Evolutionary conservation across 2,113 vertebrate species (phyloP), one percentile per base, ranked within the genome.

Genomic region (Trematocara marginatum): DNA sequence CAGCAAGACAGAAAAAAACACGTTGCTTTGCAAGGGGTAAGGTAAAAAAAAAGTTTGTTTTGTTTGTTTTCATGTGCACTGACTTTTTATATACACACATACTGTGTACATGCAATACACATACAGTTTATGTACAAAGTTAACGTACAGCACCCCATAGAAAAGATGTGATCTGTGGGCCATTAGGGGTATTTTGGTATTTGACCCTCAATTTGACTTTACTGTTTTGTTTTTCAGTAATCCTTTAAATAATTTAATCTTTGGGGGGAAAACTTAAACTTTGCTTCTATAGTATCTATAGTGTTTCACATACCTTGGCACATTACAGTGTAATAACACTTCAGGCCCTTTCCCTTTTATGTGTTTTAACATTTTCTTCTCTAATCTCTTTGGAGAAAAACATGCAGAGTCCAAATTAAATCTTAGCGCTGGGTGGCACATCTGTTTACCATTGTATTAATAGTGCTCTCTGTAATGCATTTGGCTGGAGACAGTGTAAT

Each of bases 361-460:
- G 52, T 40, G 10, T 45, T 92, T 84, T 49, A 42, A 83, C 16
- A 20, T 84, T 87, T 94, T 88, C 85, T 90, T 93, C 89, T 53
- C 79, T 83, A 83, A 82, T 92, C 61, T 86, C 79, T 78, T 78
- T 31, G 82, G 82, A 94, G 89, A 90, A 93, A 93, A 93, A 91
- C 56, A 84, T 45, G 56, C 83, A 49, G 38, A 29, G 59, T 86
- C 54, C 90, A 87, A 93, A 89, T 92, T 52, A 86, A 90, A 92
- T 79, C 90, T 81, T 87, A 88, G 81, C 4, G 57, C 90, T 87
- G 83, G 61, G 84, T 91, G 57, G 74, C 84, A 91, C 92, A 96
- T 95, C 91, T 96, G 95, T 92, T 93, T 87, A 92, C 91, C 69
- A 92, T 96, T 95, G 91, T 49, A 61, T 76, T 92, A 95, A 95